Base-by-base conservation (phyloP, 2,113 vertebrate species). In the Eonycteris spelaea region DNA sequence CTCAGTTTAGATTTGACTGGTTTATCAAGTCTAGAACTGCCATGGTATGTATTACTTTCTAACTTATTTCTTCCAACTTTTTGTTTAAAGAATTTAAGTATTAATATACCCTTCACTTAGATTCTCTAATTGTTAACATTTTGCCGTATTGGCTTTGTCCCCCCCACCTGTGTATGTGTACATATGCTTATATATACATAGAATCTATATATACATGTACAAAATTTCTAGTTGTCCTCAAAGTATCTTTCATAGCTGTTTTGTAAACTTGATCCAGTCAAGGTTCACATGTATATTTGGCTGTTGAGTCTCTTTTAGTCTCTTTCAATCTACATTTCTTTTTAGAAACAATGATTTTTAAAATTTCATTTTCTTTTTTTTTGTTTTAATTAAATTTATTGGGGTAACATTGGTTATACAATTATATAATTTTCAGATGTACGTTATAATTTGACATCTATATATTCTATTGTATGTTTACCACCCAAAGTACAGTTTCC, bases 1-100 rank as follows among this genome's bases (percentile, higher is more conserved):
- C 99, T 1, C 99, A 99, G 97, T 99, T 99, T 98, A 96, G 99
- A 95, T 99, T 99, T 95, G 99, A 99, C 98, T 99, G 99, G 99
- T 99, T 99, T 95, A 99, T 99, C 98, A 99, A 99, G 77, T 99
- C 99, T 68, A 99, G 99, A 78, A 99, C 99, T 24, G 99, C 99
- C 14, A 99, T 99, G 99, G 99, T 99, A 98, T 53, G 99, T 98
- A 87, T 73, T 55, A 16, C 24, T 94, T 96, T 90, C 55, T 83
- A 68, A 77, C 7, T 82, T 77, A 86, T 86, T 92, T 86, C 26
- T 68, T 85, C 79, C 35, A 78, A 80, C 35, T 70, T 89, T 63
- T 87, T 67, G 57, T 82, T 79, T 92, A 65, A 45, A 92, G 95
- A 68, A n/a, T 86, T 78, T 85, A 53, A 15, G 30, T 33, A 16